A percentile compares a stretch with the other conserved stretches of the same genome.
phyloP scores from a whole-genome alignment of 2,797 vertebrate genomes.

The Lepus oiostolus region DNA sequence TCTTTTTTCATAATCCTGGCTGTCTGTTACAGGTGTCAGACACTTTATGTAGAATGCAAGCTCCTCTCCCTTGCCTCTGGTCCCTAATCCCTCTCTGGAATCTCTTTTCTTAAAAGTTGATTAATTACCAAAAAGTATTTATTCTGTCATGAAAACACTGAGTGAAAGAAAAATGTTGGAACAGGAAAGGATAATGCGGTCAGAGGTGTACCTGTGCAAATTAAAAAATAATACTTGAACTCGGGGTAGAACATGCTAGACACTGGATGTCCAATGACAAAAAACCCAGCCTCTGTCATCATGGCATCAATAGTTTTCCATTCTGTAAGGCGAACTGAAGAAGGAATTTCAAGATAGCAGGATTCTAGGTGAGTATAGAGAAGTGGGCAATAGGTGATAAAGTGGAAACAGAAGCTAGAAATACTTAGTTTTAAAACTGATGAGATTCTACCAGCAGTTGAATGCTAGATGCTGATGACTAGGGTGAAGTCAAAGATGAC shows the following conservation, averaged over 20 bases:
- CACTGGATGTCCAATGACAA: background rate
- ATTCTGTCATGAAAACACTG: background rate
- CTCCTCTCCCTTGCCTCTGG: background rate
- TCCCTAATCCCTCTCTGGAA: background rate
- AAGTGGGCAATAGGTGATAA: background rate
- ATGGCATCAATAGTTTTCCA: background rate
- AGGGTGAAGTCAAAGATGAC: background rate
- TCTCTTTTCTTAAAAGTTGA: background rate
- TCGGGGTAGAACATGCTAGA: background rate
- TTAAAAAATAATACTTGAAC: background rate
- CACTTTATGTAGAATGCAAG: background rate
- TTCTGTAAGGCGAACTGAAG: background rate
- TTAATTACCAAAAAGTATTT: background rate
- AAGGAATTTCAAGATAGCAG: slow-evolving; percentile 1
- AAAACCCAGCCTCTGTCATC: background rate
- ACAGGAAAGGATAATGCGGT: background rate
- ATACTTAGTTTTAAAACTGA: background rate
- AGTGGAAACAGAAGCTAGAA: background rate
- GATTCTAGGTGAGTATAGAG: background rate
- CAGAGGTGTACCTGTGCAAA: background rate
- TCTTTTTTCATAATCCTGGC: background rate
- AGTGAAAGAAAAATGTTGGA: background rate
- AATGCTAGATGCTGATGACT: background rate
- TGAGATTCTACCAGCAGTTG: background rate
- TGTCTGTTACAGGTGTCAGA: background rate